phyloP scores from a whole-genome alignment of 1,140 invertebrate genomes.

The Mamestra configurata region DNA sequence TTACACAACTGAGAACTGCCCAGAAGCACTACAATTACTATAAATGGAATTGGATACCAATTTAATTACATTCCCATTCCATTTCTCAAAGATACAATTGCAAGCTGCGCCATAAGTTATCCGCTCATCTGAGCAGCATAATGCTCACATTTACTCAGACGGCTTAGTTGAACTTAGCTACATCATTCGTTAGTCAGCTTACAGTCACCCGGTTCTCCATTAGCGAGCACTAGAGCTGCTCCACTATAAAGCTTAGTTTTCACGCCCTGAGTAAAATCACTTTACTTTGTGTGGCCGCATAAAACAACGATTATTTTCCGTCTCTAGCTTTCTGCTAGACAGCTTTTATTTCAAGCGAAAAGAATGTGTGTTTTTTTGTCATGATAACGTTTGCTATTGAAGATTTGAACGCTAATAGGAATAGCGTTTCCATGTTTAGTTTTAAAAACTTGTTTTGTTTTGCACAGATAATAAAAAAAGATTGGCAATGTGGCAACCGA shows the following conservation, averaged over 20 bases:
- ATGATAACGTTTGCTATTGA: background rate
- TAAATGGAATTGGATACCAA: background rate
- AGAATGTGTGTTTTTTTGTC: background rate
- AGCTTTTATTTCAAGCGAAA: background rate
- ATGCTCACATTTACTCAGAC: background rate
- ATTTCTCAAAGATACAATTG: slow-evolving; percentile 33
- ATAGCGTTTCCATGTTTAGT: no score
- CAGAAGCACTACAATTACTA: background rate
- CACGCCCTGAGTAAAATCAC: slow-evolving; percentile 7
- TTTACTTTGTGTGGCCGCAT: slow-evolving; percentile 21
- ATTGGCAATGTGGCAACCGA: no score
- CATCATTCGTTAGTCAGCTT: slow-evolving; percentile 43
- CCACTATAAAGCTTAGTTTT: slow-evolving; percentile 16
- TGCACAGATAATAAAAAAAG: no score
- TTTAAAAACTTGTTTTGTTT: background rate
- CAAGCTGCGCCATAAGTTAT: background rate
- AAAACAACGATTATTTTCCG: slow-evolving; percentile 29
- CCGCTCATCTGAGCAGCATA: background rate
- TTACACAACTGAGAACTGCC: background rate
- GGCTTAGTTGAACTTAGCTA: slow-evolving; percentile 8
- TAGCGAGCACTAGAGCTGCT: slow-evolving; percentile 11
- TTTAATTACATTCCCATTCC: slow-evolving; percentile 10
- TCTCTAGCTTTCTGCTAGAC: background rate
- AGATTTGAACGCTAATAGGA: background rate
- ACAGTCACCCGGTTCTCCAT: slow-evolving; percentile 25